A percentile compares a stretch with the other conserved stretches of the same genome.
phyloP scores from a whole-genome alignment of 1,140 invertebrate genomes.

The Fopius arisanus region DNA sequence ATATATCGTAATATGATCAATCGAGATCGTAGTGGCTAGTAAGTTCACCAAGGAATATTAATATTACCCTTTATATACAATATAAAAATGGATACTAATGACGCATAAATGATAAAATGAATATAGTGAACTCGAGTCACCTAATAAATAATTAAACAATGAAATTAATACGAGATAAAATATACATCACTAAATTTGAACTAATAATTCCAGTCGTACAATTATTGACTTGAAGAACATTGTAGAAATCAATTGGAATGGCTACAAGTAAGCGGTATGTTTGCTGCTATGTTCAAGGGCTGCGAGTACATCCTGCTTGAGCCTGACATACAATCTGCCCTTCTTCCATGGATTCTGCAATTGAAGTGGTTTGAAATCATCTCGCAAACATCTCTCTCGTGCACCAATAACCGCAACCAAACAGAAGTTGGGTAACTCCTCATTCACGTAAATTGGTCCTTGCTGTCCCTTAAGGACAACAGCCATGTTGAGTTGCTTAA shows the following conservation, averaged over 20 bases:
- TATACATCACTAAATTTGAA: neutral
- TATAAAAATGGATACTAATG: neutral
- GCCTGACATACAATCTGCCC: conserved; percentile 88
- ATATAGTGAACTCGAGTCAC: neutral
- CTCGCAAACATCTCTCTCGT: conserved; percentile 86
- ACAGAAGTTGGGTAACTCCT: conserved; percentile 86
- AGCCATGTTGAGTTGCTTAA: conserved; percentile 93
- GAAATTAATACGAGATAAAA: neutral
- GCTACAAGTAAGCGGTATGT: conserved; percentile 67
- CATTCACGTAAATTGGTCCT: conserved; percentile 83
- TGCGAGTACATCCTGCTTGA: conserved; percentile 86
- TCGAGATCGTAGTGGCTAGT: neutral
- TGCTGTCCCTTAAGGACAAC: conserved; percentile 84
- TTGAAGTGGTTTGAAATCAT: conserved; percentile 91
- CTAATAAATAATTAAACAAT: conserved; percentile 4
- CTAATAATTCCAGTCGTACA: neutral
- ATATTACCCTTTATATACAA: conserved; percentile 2
- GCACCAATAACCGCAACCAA: conserved; percentile 94
- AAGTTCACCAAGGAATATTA: neutral
- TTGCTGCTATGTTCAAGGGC: conserved; percentile 86
- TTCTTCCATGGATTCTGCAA: conserved; percentile 96
- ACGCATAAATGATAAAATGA: neutral
- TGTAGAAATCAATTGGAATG: neutral
- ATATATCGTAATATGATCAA: neutral
- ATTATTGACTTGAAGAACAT: neutral